Conservation (phyloP, 1,140 invertebrate genomes). For the Lamellibrachia luymesi region DNA sequence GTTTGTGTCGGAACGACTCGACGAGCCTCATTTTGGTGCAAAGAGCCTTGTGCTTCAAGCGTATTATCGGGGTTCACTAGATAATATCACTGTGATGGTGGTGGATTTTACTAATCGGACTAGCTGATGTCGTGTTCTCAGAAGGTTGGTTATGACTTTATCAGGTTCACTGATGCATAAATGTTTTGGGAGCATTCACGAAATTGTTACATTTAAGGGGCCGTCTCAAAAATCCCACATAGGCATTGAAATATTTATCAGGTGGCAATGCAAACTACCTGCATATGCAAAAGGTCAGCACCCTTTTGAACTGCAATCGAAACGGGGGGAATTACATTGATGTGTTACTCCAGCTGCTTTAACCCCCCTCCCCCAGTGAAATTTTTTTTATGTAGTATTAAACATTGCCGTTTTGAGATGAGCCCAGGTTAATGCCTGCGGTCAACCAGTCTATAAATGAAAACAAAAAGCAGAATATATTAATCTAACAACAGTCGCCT, state of each 20-base stretch:
- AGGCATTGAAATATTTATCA: not conserved
- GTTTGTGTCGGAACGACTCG: slow-evolving; percentile 62
- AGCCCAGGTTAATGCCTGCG: no score
- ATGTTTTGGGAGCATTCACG: not conserved
- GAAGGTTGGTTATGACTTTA: not conserved
- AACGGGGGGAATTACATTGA: no score
- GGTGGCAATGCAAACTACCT: not conserved
- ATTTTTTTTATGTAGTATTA: no score
- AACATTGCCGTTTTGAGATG: no score
- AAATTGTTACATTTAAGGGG: not conserved
- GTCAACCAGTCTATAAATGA: no score
- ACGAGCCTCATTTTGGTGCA: slow-evolving; percentile 83
- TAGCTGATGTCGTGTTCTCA: not conserved
- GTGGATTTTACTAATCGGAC: slow-evolving; percentile 73
- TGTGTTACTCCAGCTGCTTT: no score
- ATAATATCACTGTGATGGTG: slow-evolving; percentile 93
- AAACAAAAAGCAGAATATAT: no score
- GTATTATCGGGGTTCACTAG: slow-evolving; percentile 86
- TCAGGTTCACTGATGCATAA: not conserved
- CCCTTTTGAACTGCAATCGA: no score
- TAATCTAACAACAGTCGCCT: no score
- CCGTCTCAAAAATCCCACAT: not conserved
- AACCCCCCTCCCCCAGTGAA: no score
- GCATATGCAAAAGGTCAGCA: not conserved
- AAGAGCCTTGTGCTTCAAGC: slow-evolving; percentile 86